These are phyloP conservation scores for Clarias fuscus DNA, from an alignment of 2,797 vertebrate genomes.

Conservation along the genomic window DNA sequence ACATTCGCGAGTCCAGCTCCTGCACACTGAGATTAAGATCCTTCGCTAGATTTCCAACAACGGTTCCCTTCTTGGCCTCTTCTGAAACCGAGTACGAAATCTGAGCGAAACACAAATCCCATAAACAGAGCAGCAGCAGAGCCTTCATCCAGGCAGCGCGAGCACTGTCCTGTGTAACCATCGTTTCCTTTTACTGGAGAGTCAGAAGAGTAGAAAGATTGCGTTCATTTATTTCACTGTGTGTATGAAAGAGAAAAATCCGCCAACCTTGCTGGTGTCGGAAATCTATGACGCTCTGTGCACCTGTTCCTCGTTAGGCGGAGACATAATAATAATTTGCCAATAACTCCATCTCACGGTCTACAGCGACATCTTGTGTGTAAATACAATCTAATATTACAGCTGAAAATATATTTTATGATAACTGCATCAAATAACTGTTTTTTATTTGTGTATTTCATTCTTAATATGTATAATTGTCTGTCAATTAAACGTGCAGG, in stretches of 20 bases:
- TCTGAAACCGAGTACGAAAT: slow-evolving; percentile 62
- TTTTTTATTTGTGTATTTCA: no score
- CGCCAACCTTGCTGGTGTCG: slow-evolving; percentile 30
- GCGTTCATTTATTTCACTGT: background rate
- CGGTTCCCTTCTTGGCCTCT: slow-evolving; percentile 58
- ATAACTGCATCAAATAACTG: no score
- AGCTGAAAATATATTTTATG: no score
- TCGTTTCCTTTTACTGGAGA: no score
- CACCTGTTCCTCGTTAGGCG: no score
- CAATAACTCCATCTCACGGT: slow-evolving; percentile 40
- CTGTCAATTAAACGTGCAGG: no score
- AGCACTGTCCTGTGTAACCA: background rate
- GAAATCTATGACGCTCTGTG: no score
- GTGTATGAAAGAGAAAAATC: background rate
- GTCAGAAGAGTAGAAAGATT: background rate
- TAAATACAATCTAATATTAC: background rate
- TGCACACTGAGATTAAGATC: slow-evolving; percentile 58
- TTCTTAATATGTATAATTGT: no score
- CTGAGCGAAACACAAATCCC: slow-evolving; percentile 37
- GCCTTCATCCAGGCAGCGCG: slow-evolving; percentile 1
- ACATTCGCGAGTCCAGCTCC: slow-evolving; percentile 54
- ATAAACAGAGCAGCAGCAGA: slow-evolving; percentile 33
- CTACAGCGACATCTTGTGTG: slow-evolving; percentile 53
- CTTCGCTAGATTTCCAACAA: slow-evolving; percentile 62
- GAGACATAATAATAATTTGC: no score